Evolutionary conservation across 2,797 vertebrate genomes (phyloP).

Genomic region (Micromesistius poutassou): DNA sequence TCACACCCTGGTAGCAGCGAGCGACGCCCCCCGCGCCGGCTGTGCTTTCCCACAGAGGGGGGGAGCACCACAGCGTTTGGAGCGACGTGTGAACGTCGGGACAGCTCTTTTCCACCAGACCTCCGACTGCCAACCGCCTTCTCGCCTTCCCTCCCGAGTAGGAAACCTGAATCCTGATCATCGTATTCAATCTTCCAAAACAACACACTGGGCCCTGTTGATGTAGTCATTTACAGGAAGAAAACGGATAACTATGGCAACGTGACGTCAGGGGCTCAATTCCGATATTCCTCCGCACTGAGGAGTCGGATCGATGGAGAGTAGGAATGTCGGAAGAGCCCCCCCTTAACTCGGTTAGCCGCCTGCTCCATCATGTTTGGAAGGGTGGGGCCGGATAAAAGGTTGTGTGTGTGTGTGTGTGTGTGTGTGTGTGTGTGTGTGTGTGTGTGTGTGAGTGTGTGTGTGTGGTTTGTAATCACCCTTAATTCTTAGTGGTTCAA

Average conservation of each 20-base stretch:
- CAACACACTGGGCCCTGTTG: constrained; percentile 27
- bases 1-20: constrained; percentile 20
- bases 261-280: constrained; percentile 45
- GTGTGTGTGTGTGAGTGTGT: no score
- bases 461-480: no score
- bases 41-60: background rate
- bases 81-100: constrained; percentile 28
- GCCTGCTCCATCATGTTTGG: constrained; percentile 25
- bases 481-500: background rate
- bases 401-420: constrained; percentile 11
- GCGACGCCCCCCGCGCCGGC: constrained; percentile 14
- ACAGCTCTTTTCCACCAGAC: constrained; percentile 27
- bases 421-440: no score
- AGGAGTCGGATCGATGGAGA: constrained; percentile 46
- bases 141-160: constrained; percentile 32
- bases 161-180: background rate
- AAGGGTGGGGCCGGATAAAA: constrained; percentile 22
- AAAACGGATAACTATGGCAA: constrained; percentile 47
- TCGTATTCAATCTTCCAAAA: background rate
- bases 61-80: constrained; percentile 35
- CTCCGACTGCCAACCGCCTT: background rate
- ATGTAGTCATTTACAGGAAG: constrained; percentile 46
- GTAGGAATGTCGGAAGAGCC: constrained; percentile 19
- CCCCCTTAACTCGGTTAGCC: constrained; percentile 43
- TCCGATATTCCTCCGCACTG: constrained; percentile 46